Base-by-base conservation (phyloP, 2,888 invertebrate genomes). In the Tubulanus polymorphus region DNA sequence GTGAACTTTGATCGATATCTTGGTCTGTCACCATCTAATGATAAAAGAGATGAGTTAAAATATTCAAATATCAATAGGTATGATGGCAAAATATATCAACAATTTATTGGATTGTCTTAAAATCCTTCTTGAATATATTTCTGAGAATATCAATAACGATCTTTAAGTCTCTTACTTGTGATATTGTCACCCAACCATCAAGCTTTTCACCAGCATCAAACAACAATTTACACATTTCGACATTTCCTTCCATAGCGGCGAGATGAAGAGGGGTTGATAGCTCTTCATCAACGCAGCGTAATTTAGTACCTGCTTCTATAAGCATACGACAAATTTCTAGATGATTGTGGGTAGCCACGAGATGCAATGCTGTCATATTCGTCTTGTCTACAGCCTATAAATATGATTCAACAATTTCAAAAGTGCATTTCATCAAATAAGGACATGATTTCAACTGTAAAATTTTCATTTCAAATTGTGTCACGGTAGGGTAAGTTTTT, bases 1-100 rank as follows among this genome's bases (percentile, higher is more conserved):
- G 89, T 0, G 93, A 91, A 51, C 88, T 85, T 68, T 86, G 88
- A 68, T 91, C 90, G 0, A 91, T 90, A 25, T 91, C 91, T 65
- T 88, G 84, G 54, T 84, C 85, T 56, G 91, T 81, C 25, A 93
- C 82, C 60, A 93, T 80, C 74, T 86, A 84, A 0, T 61, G 57
- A 51, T 53, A 50, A 59, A 37, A 55, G 27, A 53, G 32, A 54
- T 35, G 47, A n/a, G n/a, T n/a, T n/a, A n/a, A n/a, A n/a, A n/a
- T 53, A 28, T 8, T 37, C 26, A 23, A 47, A 37, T 25, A 30
- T 32, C n/a, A 30, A 37, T 48, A 37, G 26, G 18, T 46, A 46
- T 20, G 47, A 46, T 20, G 18, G 18, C 18, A 35, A 35, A 35
- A 15, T 15, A 15, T 15, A 15, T 46, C 18, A 15, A 15, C 12